These are phyloP conservation scores for Pluvianellus socialis DNA, from an alignment of 2,113 vertebrate species.

Conservation along the genomic window DNA sequence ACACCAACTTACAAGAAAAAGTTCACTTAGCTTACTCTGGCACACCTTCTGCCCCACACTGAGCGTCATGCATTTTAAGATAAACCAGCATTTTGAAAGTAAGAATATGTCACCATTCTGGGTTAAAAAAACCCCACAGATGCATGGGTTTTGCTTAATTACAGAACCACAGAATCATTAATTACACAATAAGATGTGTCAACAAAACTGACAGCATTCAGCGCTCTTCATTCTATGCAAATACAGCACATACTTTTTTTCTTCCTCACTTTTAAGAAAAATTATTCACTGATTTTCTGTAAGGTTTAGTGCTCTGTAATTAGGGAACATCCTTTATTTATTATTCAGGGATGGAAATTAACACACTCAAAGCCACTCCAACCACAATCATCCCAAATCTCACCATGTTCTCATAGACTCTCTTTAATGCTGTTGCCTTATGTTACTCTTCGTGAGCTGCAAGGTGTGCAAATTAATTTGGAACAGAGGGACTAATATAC, in stretches of 20 bases:
- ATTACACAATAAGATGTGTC: background rate
- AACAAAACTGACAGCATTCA: background rate
- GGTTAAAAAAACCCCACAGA: background rate
- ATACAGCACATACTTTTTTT: background rate
- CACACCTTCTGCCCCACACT: background rate
- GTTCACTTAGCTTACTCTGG: background rate
- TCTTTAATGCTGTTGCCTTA: background rate
- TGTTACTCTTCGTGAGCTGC: background rate
- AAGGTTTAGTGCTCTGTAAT: background rate
- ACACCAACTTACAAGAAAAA: background rate
- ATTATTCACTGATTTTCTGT: background rate
- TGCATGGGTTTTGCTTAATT: background rate
- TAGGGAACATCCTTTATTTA: background rate
- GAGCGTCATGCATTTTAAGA: background rate
- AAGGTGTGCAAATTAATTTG: slow-evolving; percentile 22
- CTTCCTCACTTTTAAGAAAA: background rate
- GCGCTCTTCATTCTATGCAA: background rate
- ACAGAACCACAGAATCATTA: background rate
- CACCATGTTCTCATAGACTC: background rate
- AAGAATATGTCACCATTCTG: background rate
- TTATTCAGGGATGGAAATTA: background rate
- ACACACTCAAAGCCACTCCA: background rate
- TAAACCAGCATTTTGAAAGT: background rate
- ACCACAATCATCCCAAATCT: background rate
- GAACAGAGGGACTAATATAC: background rate